Evolutionary conservation across 2,797 vertebrate species (phyloP).

Genomic region (Pangasius krempfi): DNA sequence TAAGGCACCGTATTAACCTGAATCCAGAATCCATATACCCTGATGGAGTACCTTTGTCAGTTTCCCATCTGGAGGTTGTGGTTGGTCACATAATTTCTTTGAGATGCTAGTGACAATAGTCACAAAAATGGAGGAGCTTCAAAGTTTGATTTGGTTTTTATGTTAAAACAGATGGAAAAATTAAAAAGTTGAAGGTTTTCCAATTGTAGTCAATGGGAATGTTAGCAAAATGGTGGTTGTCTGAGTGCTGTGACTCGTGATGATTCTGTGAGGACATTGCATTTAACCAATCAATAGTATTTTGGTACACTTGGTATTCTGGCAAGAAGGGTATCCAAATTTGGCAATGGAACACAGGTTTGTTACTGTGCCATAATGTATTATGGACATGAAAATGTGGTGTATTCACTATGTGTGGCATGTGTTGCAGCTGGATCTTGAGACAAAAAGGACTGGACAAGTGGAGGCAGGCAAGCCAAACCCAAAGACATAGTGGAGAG

Average conservation of each 20-base stretch:
- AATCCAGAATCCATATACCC: neutral
- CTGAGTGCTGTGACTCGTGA: neutral
- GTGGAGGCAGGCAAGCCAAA: neutral
- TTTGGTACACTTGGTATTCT: neutral
- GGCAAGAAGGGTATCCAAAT: neutral
- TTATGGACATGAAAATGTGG: neutral
- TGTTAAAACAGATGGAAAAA: neutral
- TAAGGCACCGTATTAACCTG: neutral
- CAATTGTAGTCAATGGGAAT: neutral
- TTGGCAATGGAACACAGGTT: neutral
- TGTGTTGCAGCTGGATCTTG: slow-evolving; percentile 2
- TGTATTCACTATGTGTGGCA: neutral
- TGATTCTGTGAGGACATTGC: neutral
- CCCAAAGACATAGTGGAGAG: neutral
- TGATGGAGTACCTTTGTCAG: neutral
- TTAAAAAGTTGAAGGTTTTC: neutral
- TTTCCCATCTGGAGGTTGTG: neutral
- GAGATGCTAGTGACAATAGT: neutral
- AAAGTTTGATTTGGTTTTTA: neutral
- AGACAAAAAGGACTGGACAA: slow-evolving; percentile 9
- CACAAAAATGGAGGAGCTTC: neutral
- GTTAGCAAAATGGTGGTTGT: neutral
- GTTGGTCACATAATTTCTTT: neutral
- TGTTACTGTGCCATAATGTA: neutral
- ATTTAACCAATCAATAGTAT: neutral